Evolutionary conservation across 2,113 vertebrate genomes (phyloP).

Genomic region (Hippolais icterina): DNA sequence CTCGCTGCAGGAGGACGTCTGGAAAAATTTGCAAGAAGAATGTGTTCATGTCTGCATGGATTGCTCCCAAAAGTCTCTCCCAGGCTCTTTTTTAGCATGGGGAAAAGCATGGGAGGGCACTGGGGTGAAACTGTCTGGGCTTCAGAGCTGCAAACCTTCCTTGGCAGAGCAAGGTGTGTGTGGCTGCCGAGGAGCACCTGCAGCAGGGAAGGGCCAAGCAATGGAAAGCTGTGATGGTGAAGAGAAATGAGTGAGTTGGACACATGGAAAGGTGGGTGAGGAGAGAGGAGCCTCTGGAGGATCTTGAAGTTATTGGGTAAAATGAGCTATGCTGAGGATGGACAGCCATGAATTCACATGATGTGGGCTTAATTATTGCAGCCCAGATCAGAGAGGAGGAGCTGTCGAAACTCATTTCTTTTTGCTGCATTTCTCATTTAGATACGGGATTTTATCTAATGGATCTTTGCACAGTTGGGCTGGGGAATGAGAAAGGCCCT

Average conservation of each 20-base stretch:
- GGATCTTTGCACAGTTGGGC: neutral
- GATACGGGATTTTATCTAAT: conserved; percentile 28
- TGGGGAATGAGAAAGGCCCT: neutral
- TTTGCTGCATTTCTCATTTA: conserved; percentile 47
- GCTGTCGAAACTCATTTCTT: conserved; percentile 22
- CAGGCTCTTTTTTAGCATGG: neutral
- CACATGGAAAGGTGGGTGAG: neutral
- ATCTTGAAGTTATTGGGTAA: neutral
- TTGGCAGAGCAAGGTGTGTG: neutral
- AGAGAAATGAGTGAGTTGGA: neutral
- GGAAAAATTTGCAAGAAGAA: neutral
- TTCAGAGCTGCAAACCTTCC: neutral
- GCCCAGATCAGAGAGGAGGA: conserved; percentile 24
- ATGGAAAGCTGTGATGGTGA: neutral
- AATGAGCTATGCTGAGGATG: neutral
- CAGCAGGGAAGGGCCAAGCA: accelerated
- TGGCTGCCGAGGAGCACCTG: neutral
- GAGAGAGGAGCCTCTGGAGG: neutral
- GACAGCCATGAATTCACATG: neutral
- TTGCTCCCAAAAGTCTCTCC: neutral
- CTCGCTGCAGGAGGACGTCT: neutral
- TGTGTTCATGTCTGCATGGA: neutral
- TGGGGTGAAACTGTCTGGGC: neutral
- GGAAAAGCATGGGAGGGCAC: neutral
- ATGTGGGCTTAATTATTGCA: neutral